Evolutionary conservation across 2,888 invertebrate genomes (phyloP), one percentile per base, ranked within the genome.

Genomic region (Pharmacophagus antenor): DNA sequence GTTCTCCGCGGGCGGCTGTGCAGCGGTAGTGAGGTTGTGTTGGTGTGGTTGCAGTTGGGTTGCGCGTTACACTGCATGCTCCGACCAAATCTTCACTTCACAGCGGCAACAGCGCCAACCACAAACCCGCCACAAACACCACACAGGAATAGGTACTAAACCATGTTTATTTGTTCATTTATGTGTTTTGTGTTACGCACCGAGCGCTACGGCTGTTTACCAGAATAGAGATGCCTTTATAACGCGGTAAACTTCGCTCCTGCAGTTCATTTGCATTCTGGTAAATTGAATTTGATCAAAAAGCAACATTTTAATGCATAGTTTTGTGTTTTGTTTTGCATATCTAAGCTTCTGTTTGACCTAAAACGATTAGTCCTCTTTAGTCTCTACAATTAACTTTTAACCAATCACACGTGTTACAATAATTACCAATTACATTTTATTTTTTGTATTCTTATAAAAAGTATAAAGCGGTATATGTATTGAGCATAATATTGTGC

Each of bases 21-120:
- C 62, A 73, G 79, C 83, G 75, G 82, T 82, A 86, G 84, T 89
- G 87, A 88, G 88, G 83, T 88, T 85, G 87, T 87, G 85, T 87
- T 89, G 88, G 85, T 90, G 92, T 93, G 94, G 94, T 95, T 95
- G 94, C 95, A 96, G 95, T 95, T 93, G 95, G 95, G 93, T 95
- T 95, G 94, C 95, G 95, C 93, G 94, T 95, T 93, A 95, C 95
- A 93, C 95, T 95, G 94, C 95, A 95, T 95, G 95, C 95, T 93
- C 95, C 95, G 92, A 92, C 92, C 92, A 88, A 88, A 89, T 83
- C 89, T 83, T 74, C 89, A 86, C 88, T 82, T 80, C 86, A 86
- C 91, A 86, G 90, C 90, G 90, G 89, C 91, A 83, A 89, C 89
- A 85, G 88, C 86, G 89, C 85, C 85, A 88, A 85, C 88, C 87